These are phyloP conservation scores for Formica exsecta DNA, from an alignment of 1,140 invertebrate genomes.

Conservation along the genomic window DNA sequence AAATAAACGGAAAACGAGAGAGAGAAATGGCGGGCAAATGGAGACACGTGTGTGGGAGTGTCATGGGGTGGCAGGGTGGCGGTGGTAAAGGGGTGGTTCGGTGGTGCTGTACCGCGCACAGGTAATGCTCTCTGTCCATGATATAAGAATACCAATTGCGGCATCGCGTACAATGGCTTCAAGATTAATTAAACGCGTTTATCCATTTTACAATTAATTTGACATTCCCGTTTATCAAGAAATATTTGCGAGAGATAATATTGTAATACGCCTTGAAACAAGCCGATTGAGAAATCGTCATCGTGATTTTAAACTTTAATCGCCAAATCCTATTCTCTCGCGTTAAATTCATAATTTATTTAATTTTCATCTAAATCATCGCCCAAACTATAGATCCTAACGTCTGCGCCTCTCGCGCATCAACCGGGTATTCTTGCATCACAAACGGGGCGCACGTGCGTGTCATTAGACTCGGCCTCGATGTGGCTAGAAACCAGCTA, in stretches of 20 bases:
- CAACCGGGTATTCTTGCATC: slow-evolving; percentile 21
- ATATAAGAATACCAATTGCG: slow-evolving; percentile 45
- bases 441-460: background rate
- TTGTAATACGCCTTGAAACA: no score
- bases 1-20: slow-evolving; percentile 32
- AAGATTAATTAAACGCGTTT: slow-evolving; percentile 20
- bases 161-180: background rate
- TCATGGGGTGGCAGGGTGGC: background rate
- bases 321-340: no score
- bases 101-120: slow-evolving; percentile 27
- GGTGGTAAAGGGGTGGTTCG: background rate
- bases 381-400: background rate
- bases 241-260: no score
- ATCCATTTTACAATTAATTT: no score
- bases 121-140: background rate
- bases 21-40: slow-evolving; percentile 30
- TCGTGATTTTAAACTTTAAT: no score
- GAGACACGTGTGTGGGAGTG: slow-evolving; percentile 5
- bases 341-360: no score
- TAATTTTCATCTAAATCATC: background rate
- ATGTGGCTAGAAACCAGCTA: no score
- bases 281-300: no score
- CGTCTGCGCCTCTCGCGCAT: background rate
- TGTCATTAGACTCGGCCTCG: slow-evolving; percentile 7
- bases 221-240: no score